A percentile compares a stretch with the other conserved stretches of the same genome.
phyloP scores from a whole-genome alignment of 2,888 invertebrate species.

The Rhopalosiphum nymphaeae region DNA sequence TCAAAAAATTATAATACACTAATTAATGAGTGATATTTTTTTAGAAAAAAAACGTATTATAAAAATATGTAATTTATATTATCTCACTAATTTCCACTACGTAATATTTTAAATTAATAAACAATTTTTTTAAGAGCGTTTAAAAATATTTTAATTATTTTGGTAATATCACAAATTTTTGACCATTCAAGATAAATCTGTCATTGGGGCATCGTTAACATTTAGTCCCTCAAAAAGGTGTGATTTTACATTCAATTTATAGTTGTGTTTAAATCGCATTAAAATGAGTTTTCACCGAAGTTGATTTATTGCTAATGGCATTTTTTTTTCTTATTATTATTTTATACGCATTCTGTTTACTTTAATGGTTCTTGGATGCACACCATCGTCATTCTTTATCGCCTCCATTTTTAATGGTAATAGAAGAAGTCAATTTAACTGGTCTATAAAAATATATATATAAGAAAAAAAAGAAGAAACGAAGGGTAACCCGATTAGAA shows the following conservation, averaged over 20 bases:
- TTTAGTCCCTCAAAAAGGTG: slow-evolving; percentile 36
- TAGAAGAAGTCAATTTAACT: slow-evolving; percentile 64
- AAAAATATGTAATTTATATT: not conserved
- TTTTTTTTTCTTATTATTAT: slow-evolving; percentile 46
- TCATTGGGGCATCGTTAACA: slow-evolving; percentile 38
- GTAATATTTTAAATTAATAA: not conserved
- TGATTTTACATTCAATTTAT: slow-evolving; percentile 59
- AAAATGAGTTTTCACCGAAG: slow-evolving; percentile 55
- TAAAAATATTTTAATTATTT: slow-evolving; percentile 31
- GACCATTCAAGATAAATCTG: slow-evolving; percentile 34
- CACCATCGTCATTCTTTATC: slow-evolving; percentile 58
- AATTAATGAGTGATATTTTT: not conserved
- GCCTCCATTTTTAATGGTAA: slow-evolving; percentile 61
- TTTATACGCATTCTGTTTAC: slow-evolving; percentile 57
- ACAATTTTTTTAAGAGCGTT: not conserved
- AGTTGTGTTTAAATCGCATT: slow-evolving; percentile 54
- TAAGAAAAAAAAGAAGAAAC: not conserved
- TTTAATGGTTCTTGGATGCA: slow-evolving; percentile 62
- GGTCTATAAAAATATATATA: slow-evolving; percentile 31
- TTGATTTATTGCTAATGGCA: slow-evolving; percentile 64
- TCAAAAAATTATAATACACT: not conserved
- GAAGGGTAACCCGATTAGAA: slow-evolving; percentile 62
- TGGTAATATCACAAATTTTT: not conserved
- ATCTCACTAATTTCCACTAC: not conserved
- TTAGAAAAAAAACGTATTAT: not conserved